phyloP scores from a whole-genome alignment of 2,113 vertebrate genomes.

The Perca flavescens region DNA sequence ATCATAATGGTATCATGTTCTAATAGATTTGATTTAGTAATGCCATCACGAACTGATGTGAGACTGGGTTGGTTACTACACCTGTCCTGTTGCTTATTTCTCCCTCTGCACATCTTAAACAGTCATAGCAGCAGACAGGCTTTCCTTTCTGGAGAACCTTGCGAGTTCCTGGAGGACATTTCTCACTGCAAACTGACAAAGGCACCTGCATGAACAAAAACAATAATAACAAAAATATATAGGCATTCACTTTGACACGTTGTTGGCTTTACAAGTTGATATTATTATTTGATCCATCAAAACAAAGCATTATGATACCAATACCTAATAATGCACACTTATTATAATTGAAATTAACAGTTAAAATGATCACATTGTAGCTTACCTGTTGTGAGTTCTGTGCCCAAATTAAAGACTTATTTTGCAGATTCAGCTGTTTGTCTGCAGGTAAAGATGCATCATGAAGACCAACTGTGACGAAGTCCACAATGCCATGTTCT shows the following conservation, averaged over 20 bases:
- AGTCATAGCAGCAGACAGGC: slow-evolving; percentile 83
- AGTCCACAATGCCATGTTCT: slow-evolving; percentile 56
- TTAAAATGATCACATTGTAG: neutral
- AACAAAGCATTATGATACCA: too few species aligned
- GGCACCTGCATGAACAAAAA: slow-evolving; percentile 68
- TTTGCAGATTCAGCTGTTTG: slow-evolving; percentile 66
- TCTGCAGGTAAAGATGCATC: slow-evolving; percentile 73
- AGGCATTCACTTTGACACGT: too few species aligned
- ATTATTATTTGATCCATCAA: too few species aligned
- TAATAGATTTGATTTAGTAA: too few species aligned
- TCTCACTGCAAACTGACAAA: slow-evolving; percentile 78
- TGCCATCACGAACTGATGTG: too few species aligned
- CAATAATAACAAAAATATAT: neutral
- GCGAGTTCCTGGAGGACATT: slow-evolving; percentile 76
- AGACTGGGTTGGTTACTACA: neutral
- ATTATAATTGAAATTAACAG: too few species aligned
- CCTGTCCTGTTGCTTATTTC: slow-evolving; percentile 80
- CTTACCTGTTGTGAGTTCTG: slow-evolving; percentile 66
- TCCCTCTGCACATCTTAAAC: slow-evolving; percentile 79
- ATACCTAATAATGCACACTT: too few species aligned
- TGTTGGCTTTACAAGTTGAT: too few species aligned
- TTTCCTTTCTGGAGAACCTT: slow-evolving; percentile 82
- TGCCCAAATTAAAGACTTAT: slow-evolving; percentile 72
- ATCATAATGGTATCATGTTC: too few species aligned
- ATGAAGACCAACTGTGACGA: slow-evolving; percentile 79